phyloP scores from a whole-genome alignment of 2,888 invertebrate species.

The Julus scanicus region DNA sequence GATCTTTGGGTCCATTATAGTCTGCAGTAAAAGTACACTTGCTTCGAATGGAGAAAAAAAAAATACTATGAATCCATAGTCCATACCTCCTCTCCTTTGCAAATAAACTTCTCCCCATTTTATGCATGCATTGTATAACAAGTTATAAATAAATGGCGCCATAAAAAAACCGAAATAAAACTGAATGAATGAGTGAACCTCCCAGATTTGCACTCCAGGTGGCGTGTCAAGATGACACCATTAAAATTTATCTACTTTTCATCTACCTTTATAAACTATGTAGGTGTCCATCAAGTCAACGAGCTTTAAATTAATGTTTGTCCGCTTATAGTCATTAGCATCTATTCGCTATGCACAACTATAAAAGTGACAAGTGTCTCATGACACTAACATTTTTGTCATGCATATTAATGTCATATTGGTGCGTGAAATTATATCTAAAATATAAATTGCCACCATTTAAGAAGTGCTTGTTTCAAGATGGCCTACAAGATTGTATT shows the following conservation, averaged over 20 bases:
- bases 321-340: neutral
- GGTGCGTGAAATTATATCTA: neutral
- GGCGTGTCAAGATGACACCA: slow-evolving; percentile 39
- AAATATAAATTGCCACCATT: no score
- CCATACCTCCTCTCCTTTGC: neutral
- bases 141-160: neutral
- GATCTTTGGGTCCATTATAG: no score
- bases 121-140: neutral
- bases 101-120: neutral
- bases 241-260: slow-evolving; percentile 30
- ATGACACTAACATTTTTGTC: neutral
- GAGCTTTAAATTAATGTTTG: slow-evolving; percentile 26
- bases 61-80: neutral
- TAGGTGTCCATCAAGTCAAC: slow-evolving; percentile 39
- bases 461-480: no score
- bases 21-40: no score
- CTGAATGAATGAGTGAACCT: slow-evolving; percentile 29
- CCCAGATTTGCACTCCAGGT: slow-evolving; percentile 39
- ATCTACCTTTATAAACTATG: slow-evolving; percentile 37
- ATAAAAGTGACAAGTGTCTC: neutral
- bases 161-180: slow-evolving; percentile 17
- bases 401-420: neutral
- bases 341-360: neutral
- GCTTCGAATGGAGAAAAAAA: no score
- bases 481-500: no score